phyloP scores from a whole-genome alignment of 2,113 vertebrate genomes.

The Sinocyclocheilus rhinocerous region DNA sequence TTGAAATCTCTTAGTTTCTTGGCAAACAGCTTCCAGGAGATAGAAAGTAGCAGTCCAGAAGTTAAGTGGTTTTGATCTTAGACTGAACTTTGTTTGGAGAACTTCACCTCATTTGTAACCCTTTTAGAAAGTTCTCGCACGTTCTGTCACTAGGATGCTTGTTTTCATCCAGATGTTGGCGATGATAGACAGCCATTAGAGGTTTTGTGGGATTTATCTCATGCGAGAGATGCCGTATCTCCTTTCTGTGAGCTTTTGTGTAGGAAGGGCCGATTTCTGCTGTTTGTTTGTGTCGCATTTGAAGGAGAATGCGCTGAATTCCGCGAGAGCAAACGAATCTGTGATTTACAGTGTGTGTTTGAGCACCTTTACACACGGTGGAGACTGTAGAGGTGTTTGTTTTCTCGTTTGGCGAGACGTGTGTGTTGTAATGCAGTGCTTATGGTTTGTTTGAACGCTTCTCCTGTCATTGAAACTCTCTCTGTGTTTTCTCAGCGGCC shows the following conservation, averaged over 20 bases:
- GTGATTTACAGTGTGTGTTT: constrained; percentile 16
- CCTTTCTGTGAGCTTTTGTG: background rate
- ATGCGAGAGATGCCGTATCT: background rate
- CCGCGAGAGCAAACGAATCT: constrained; percentile 61
- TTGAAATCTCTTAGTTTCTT: background rate
- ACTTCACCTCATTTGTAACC: background rate
- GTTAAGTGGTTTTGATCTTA: background rate
- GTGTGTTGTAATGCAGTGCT: constrained; percentile 51
- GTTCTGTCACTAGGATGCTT: background rate
- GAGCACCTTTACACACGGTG: constrained; percentile 61
- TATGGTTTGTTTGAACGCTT: constrained; percentile 70
- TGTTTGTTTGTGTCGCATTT: constrained; percentile 51
- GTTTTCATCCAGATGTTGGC: background rate
- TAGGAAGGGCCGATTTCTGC: background rate
- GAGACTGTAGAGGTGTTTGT: constrained; percentile 65
- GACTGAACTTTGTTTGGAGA: background rate
- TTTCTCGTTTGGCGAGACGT: constrained; percentile 46
- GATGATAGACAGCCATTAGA: background rate
- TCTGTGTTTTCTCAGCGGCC: constrained; percentile 52
- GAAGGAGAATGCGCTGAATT: constrained; percentile 56
- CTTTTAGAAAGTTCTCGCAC: background rate
- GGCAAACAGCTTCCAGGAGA: background rate
- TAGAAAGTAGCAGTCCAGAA: background rate
- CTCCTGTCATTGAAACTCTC: constrained; percentile 59
- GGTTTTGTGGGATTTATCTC: background rate